Conservation (phyloP, 1,140 invertebrate genomes). For the Stenopsyche tienmushanensis region DNA sequence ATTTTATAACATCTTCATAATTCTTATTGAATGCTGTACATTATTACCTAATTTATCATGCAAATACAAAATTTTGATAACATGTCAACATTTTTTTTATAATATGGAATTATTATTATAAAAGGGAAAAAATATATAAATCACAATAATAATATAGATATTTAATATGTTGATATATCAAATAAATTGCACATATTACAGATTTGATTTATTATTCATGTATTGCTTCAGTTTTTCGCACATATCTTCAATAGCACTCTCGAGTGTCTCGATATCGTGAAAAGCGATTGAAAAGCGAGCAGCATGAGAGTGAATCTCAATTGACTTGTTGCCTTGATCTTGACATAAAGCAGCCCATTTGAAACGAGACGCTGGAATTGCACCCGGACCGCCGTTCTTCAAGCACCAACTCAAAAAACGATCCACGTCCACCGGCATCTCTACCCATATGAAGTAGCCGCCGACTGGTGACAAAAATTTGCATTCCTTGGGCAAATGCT, state of each 20-base stretch:
- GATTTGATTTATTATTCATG: constrained; percentile 2
- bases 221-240: constrained; percentile 45
- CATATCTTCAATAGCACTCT: constrained; percentile 42
- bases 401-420: constrained; percentile 34
- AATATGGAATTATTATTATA: not conserved
- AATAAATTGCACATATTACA: too few species aligned
- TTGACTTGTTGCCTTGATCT: constrained; percentile 42
- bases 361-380: constrained; percentile 39
- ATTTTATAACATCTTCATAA: too few species aligned
- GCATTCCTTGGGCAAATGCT: constrained; percentile 52
- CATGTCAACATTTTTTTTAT: not conserved
- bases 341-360: constrained; percentile 47
- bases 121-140: not conserved
- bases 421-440: constrained; percentile 47
- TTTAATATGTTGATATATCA: too few species aligned
- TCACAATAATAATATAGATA: too few species aligned
- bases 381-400: constrained; percentile 15
- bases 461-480: constrained; percentile 52
- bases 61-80: not conserved
- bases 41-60: not conserved
- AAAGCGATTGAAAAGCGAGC: constrained; percentile 51
- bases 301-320: constrained; percentile 41
- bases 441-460: constrained; percentile 64
- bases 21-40: too few species aligned
- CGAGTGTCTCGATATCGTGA: constrained; percentile 45